phyloP scores from a whole-genome alignment of 2,797 vertebrate genomes.

The Sebastiscus albofasciatus region DNA sequence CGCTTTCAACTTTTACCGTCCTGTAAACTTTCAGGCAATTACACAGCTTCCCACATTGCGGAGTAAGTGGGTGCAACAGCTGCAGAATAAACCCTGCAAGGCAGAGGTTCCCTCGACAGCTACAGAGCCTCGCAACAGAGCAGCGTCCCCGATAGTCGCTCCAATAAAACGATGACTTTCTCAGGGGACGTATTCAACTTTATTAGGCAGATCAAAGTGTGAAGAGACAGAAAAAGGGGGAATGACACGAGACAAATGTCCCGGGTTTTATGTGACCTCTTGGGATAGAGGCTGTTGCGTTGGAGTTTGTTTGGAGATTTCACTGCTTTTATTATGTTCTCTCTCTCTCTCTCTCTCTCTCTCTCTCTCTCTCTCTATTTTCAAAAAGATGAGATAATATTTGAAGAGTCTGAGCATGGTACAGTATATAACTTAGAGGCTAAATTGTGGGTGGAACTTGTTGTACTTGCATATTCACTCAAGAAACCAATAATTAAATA shows the following conservation, averaged over 20 bases:
- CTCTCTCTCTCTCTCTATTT: no score
- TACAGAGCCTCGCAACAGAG: background rate
- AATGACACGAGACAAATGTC: background rate
- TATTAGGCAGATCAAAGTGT: constrained; percentile 14
- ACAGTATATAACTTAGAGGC: no score
- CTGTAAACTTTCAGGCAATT: constrained; percentile 43
- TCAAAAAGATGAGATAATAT: background rate
- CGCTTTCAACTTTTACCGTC: constrained; percentile 26
- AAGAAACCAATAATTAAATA: background rate
- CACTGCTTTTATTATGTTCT: background rate
- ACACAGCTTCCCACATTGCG: background rate
- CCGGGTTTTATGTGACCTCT: background rate
- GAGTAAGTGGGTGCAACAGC: constrained; percentile 25
- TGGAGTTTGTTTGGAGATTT: background rate
- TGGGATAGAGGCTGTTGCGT: background rate
- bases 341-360: background rate
- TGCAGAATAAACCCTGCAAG: constrained; percentile 28
- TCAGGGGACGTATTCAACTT: background rate
- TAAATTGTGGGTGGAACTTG: background rate
- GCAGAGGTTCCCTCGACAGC: constrained; percentile 16
- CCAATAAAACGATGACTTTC: background rate
- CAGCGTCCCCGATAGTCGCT: background rate
- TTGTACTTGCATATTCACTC: background rate
- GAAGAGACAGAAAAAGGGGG: background rate
- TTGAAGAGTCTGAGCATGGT: background rate